A percentile compares a stretch with the other conserved stretches of the same genome.
These are phyloP conservation scores for Plecturocebus donacophilus DNA, from an alignment of 2,113 vertebrate genomes.

Conservation along the genomic window DNA sequence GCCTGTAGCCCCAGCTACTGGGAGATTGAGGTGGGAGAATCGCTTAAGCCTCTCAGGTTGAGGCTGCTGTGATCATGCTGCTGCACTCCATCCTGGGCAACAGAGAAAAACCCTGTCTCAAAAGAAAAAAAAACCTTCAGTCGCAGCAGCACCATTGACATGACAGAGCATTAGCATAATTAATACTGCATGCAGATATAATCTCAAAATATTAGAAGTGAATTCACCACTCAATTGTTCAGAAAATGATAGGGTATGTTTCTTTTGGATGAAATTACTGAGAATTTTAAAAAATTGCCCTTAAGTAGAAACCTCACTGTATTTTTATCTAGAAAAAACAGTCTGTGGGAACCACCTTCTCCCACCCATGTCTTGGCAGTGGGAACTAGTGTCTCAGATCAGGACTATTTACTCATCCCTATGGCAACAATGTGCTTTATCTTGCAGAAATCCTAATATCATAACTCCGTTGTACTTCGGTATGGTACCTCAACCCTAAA, in stretches of 20 bases:
- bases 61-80: too few species aligned
- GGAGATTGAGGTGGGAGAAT: too few species aligned
- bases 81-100: too few species aligned
- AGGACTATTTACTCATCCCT: constrained; percentile 68
- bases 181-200: constrained; percentile 37
- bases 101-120: too few species aligned
- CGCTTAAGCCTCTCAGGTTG: too few species aligned
- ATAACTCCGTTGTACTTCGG: constrained; percentile 28
- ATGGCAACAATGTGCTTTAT: constrained; percentile 66
- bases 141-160: neutral
- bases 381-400: constrained; percentile 41
- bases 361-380: constrained; percentile 62
- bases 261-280: constrained; percentile 41
- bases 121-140: neutral
- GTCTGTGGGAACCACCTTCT: constrained; percentile 73
- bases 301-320: constrained; percentile 66
- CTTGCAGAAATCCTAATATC: constrained; percentile 55
- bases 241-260: constrained; percentile 62
- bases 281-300: constrained; percentile 49
- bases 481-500: constrained; percentile 40
- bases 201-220: neutral
- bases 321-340: constrained; percentile 78
- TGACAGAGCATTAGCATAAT: neutral
- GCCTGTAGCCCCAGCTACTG: too few species aligned
- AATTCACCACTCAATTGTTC: constrained; percentile 53